Percentiles rank a stretch among this genome's conserved stretches.
Evolutionary conservation across 2,797 vertebrate genomes (phyloP).

Genomic region (Sandelia bainsii): DNA sequence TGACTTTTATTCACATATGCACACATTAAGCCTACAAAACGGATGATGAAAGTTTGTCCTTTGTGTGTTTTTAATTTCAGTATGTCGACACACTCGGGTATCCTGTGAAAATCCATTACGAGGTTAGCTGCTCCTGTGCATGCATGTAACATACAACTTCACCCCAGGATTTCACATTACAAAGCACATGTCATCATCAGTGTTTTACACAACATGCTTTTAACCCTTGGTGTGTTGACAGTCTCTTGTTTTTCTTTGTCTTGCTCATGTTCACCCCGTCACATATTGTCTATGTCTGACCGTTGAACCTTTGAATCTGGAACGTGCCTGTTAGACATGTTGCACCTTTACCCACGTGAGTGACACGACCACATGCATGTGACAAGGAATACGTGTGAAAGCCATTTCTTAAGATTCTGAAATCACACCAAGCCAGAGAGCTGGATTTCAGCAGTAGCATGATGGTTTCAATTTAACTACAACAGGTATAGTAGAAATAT

Average conservation of each 20-base stretch:
- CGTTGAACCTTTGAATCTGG: slow-evolving; percentile 7
- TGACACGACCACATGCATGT: neutral
- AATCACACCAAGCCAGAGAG: neutral
- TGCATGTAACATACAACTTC: neutral
- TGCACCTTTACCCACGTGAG: neutral
- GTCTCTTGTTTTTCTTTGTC: neutral
- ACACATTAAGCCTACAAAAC: neutral
- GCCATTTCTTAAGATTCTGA: neutral
- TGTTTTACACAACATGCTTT: neutral
- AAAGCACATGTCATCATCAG: slow-evolving; percentile 8
- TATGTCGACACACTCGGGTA: neutral
- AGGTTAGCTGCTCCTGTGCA: neutral
- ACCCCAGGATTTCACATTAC: neutral
- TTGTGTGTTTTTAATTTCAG: neutral
- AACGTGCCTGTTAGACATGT: neutral
- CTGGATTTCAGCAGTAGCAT: slow-evolving; percentile 4
- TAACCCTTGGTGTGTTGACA: neutral
- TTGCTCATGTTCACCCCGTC: neutral
- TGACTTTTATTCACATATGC: neutral
- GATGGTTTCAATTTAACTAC: slow-evolving; percentile 16
- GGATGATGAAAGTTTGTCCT: slow-evolving; percentile 31
- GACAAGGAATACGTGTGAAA: neutral
- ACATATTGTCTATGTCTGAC: slow-evolving; percentile 3
- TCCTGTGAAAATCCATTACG: slow-evolving; percentile 16
- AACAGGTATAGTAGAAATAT: slow-evolving; percentile 22